Percentiles rank a stretch among this genome's conserved stretches.
Conservation (phyloP, 2,113 vertebrate species). For the Turnix velox region DNA sequence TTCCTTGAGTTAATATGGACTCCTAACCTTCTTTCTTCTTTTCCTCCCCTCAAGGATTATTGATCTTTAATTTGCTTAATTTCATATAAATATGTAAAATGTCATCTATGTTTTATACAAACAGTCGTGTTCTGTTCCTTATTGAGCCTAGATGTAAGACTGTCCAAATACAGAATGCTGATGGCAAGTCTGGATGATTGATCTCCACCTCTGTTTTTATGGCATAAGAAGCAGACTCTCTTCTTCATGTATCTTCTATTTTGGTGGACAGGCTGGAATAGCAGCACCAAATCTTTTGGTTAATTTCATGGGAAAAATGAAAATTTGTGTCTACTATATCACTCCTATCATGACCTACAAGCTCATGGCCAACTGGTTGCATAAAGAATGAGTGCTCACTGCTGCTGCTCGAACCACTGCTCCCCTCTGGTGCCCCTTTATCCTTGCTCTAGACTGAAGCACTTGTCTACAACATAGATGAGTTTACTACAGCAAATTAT, state of each 20-base stretch:
- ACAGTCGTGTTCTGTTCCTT: not conserved
- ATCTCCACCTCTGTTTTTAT: not conserved
- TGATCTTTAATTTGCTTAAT: not conserved
- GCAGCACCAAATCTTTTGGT: not conserved
- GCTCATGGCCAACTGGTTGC: not conserved
- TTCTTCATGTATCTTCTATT: not conserved
- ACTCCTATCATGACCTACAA: not conserved
- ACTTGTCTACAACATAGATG: not conserved
- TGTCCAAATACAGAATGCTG: not conserved
- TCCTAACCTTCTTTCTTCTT: not conserved
- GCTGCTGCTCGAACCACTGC: fast-evolving
- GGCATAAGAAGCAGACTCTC: not conserved
- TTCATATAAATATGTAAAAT: not conserved
- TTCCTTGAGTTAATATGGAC: not conserved
- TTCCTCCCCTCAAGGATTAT: not conserved
- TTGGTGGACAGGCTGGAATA: not conserved
- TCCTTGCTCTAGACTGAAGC: not conserved
- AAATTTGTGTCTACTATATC: not conserved
- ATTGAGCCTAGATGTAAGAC: not conserved
- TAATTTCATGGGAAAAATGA: not conserved
- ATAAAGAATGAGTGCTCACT: not conserved
- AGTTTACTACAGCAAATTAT: not conserved
- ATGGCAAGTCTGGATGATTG: not conserved
- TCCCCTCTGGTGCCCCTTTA: not conserved
- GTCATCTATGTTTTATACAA: not conserved